phyloP scores from a whole-genome alignment of 2,113 vertebrate genomes.

The Oenanthe oenanthe region DNA sequence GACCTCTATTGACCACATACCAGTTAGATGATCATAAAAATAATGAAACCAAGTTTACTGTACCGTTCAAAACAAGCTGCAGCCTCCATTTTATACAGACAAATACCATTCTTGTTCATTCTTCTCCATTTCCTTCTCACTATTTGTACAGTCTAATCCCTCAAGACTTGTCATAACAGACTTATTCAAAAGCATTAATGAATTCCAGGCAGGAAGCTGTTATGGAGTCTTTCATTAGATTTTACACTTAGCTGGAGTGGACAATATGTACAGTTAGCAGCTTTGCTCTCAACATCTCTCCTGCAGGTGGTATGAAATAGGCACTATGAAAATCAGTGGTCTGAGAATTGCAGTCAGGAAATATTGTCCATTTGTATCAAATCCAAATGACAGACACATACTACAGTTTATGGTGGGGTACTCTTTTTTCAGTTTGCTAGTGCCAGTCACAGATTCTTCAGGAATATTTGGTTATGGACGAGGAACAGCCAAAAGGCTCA shows the following conservation, averaged over 20 bases:
- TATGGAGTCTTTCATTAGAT: not conserved
- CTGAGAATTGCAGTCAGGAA: not conserved
- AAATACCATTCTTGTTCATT: not conserved
- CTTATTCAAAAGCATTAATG: not conserved
- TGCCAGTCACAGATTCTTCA: not conserved
- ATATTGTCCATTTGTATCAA: not conserved
- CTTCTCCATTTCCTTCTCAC: not conserved
- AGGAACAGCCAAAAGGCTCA: not conserved
- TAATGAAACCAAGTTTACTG: slow-evolving; percentile 1
- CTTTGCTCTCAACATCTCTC: not conserved
- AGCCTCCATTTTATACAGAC: not conserved
- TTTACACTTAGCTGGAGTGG: not conserved
- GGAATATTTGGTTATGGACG: rapidly evolving
- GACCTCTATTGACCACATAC: not conserved
- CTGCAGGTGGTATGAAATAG: not conserved
- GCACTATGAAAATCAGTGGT: rapidly evolving
- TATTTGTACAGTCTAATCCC: not conserved
- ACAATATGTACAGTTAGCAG: not conserved
- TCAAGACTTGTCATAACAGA: not conserved
- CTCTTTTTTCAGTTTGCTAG: not conserved
- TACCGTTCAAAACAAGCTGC: not conserved
- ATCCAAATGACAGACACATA: not conserved
- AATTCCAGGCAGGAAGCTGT: not conserved
- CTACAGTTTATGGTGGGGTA: not conserved
- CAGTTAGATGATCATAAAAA: not conserved